phyloP scores from a whole-genome alignment of 2,888 invertebrate genomes.

The Caenorhabditis sp. region DNA sequence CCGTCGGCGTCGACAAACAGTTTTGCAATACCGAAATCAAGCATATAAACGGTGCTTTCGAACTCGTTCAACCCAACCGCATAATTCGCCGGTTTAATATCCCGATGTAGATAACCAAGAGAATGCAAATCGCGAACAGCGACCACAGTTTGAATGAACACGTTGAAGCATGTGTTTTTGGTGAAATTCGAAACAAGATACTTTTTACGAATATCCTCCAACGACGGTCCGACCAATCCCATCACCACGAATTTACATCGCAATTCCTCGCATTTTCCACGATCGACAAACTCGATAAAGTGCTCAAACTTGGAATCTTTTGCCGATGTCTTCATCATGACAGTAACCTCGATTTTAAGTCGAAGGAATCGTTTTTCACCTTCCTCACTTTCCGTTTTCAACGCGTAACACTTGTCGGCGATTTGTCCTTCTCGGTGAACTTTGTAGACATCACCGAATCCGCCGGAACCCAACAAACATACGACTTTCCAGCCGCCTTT shows the following conservation, averaged over 20 bases:
- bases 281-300: conserved; percentile 47
- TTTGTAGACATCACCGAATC: conserved; percentile 53
- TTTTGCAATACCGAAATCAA: conserved; percentile 41
- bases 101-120: conserved; percentile 46
- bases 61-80: conserved; percentile 30
- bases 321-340: conserved; percentile 38
- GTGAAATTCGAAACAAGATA: conserved; percentile 31
- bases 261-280: conserved; percentile 41
- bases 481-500: conserved; percentile 34
- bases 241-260: conserved; percentile 51
- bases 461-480: conserved; percentile 43
- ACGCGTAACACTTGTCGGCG: conserved; percentile 31
- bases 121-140: conserved; percentile 38
- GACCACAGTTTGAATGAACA: conserved; percentile 34
- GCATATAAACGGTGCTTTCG: conserved; percentile 33
- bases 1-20: conserved; percentile 27
- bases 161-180: conserved; percentile 31
- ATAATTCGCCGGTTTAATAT: conserved; percentile 50
- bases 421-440: conserved; percentile 27
- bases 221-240: conserved; percentile 46
- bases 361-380: conserved; percentile 44
- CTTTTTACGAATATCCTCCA: conserved; percentile 46
- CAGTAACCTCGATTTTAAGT: conserved; percentile 47
- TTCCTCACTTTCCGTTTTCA: conserved; percentile 46
- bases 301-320: conserved; percentile 31